Conservation (phyloP, 2,797 vertebrate genomes). For the Ctenopoma multispine region DNA sequence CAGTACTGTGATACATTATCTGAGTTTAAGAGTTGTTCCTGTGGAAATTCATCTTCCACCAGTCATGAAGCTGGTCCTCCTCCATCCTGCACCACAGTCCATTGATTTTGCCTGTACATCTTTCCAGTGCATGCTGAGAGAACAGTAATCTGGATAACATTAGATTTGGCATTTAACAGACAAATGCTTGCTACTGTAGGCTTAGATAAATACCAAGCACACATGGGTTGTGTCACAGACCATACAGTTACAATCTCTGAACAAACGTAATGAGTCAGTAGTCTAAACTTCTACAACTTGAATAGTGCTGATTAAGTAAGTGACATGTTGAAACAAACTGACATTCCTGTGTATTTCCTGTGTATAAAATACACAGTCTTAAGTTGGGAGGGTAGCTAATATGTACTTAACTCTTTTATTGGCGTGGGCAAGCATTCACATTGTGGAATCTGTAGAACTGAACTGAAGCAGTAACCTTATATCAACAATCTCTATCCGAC, state of each 20-base stretch:
- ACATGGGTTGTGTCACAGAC: slow-evolving; percentile 24
- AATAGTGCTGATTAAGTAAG: not conserved
- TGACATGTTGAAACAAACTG: slow-evolving; percentile 11
- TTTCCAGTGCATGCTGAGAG: slow-evolving; percentile 30
- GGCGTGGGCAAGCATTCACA: slow-evolving; percentile 24
- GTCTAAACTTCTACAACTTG: slow-evolving; percentile 8
- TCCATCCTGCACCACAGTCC: slow-evolving; percentile 23
- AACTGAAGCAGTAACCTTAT: slow-evolving; percentile 6
- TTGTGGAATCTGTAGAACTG: not conserved
- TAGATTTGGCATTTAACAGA: slow-evolving; percentile 61
- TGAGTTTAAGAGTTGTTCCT: slow-evolving; percentile 11
- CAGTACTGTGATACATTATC: slow-evolving; percentile 14
- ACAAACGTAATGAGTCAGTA: slow-evolving; percentile 23
- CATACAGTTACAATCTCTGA: slow-evolving; percentile 30
- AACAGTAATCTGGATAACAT: slow-evolving; percentile 41
- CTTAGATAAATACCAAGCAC: slow-evolving; percentile 48
- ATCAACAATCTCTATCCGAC: not conserved
- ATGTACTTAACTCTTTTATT: slow-evolving; percentile 10
- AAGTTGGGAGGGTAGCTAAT: not conserved
- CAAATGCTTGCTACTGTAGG: slow-evolving; percentile 26
- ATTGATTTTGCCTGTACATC: slow-evolving; percentile 43
- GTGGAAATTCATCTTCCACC: slow-evolving; percentile 32
- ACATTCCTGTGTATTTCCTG: not conserved
- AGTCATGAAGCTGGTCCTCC: slow-evolving; percentile 17
- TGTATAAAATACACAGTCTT: not conserved